Conservation (phyloP, 2,113 vertebrate genomes). For the Ophthalmolycus amberensis region DNA sequence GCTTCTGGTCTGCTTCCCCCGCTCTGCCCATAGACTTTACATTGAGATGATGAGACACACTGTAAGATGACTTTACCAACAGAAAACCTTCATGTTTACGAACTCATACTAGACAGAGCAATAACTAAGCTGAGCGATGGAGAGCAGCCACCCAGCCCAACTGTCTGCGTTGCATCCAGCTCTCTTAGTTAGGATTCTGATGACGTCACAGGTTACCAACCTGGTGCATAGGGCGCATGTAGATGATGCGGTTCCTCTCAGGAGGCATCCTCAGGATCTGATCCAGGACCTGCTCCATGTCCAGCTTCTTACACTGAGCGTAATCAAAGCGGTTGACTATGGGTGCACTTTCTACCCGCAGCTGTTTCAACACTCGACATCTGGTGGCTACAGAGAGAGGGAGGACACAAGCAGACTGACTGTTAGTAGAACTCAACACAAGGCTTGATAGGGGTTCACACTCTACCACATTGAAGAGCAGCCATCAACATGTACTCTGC, state of each 20-base stretch:
- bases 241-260: slow-evolving; percentile 96
- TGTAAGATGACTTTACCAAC: background rate
- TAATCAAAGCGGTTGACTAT: slow-evolving; percentile 98
- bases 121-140: no score
- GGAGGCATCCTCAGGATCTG: slow-evolving; percentile 97
- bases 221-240: slow-evolving; percentile 98
- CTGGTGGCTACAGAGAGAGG: slow-evolving; percentile 87
- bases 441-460: background rate
- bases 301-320: slow-evolving; percentile 97
- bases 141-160: background rate
- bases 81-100: background rate
- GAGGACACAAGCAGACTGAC: background rate
- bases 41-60: background rate
- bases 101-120: background rate
- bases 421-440: background rate
- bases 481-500: no score
- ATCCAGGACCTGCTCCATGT: slow-evolving; percentile 97
- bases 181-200: background rate
- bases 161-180: background rate
- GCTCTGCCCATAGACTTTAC: background rate
- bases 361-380: slow-evolving; percentile 94
- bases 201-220: slow-evolving; percentile 68
- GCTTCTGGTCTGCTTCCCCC: no score
- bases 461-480: background rate
- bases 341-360: slow-evolving; percentile 92